Evolutionary conservation across 1,140 invertebrate genomes (phyloP).

Genomic region (Tetragnatha versicolor): DNA sequence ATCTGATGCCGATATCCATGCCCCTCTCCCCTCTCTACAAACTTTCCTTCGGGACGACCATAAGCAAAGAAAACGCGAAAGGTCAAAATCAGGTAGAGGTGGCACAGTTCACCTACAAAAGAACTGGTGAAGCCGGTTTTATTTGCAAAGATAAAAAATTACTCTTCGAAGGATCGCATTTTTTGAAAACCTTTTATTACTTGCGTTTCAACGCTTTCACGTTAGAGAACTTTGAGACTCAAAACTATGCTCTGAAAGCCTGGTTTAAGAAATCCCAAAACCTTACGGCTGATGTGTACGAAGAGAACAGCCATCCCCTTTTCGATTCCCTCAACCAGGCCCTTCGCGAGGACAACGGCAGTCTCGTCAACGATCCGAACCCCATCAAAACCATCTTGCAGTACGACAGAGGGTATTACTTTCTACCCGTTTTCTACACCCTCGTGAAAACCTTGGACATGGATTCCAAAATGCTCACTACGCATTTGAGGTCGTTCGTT

Average conservation of each 20-base stretch:
- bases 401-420: slow-evolving; percentile 22
- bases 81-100: background rate
- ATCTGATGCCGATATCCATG: background rate
- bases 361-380: background rate
- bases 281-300: background rate
- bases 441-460: background rate
- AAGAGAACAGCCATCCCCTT: background rate
- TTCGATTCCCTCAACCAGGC: background rate
- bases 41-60: background rate
- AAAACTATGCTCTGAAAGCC: background rate
- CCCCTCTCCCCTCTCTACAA: background rate
- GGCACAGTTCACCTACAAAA: background rate
- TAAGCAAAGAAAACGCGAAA: background rate
- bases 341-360: background rate
- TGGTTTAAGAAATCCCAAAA: slow-evolving; percentile 16
- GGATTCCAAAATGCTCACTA: background rate
- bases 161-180: slow-evolving; percentile 4
- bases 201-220: background rate
- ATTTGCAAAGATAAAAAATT: slow-evolving; percentile 3
- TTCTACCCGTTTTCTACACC: slow-evolving; percentile 30
- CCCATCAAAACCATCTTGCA: slow-evolving; percentile 20
- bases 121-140: background rate
- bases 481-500: background rate
- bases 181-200: slow-evolving; percentile 7
- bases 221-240: background rate